Percentiles rank a stretch among this genome's conserved stretches.
Evolutionary conservation across 1,140 invertebrate genomes (phyloP).

Genomic region (Leptinotarsa texana): DNA sequence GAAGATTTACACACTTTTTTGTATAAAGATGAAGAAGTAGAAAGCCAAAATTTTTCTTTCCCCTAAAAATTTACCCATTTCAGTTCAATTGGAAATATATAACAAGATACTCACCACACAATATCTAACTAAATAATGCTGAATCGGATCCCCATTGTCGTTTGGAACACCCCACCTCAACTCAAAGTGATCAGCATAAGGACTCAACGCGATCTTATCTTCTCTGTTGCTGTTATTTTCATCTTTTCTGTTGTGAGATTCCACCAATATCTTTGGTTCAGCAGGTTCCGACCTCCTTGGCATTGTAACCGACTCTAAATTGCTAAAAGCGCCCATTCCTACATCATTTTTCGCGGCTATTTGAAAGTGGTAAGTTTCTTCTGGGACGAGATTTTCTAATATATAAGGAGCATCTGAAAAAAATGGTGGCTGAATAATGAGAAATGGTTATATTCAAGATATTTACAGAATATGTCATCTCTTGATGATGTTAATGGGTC

Average conservation of each 20-base stretch:
- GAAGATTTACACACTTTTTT: too few relatives aligned
- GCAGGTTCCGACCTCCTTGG: constrained; percentile 62
- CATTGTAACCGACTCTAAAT: constrained; percentile 53
- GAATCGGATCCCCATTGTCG: constrained; percentile 87
- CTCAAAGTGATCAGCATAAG: constrained; percentile 77
- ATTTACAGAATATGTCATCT: too few relatives aligned
- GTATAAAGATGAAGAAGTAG: too few relatives aligned
- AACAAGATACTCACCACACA: constrained; percentile 69
- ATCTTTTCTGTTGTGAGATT: constrained; percentile 30
- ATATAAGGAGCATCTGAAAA: constrained; percentile 69
- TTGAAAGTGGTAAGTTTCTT: constrained; percentile 80
- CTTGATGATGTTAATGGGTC: too few relatives aligned
- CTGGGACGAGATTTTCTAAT: constrained; percentile 77
- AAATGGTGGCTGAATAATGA: neutral
- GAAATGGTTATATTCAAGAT: neutral
- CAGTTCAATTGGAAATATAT: neutral
- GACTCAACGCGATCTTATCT: constrained; percentile 56
- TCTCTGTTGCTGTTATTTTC: constrained; percentile 38
- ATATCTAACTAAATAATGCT: constrained; percentile 78
- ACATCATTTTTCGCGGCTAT: constrained; percentile 85
- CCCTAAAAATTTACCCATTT: too few relatives aligned
- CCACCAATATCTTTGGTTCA: constrained; percentile 61
- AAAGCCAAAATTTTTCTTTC: too few relatives aligned
- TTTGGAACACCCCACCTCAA: constrained; percentile 79
- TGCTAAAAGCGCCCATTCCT: constrained; percentile 74